phyloP scores from a whole-genome alignment of 2,888 invertebrate genomes.

The Mesorhabditis sp. region DNA sequence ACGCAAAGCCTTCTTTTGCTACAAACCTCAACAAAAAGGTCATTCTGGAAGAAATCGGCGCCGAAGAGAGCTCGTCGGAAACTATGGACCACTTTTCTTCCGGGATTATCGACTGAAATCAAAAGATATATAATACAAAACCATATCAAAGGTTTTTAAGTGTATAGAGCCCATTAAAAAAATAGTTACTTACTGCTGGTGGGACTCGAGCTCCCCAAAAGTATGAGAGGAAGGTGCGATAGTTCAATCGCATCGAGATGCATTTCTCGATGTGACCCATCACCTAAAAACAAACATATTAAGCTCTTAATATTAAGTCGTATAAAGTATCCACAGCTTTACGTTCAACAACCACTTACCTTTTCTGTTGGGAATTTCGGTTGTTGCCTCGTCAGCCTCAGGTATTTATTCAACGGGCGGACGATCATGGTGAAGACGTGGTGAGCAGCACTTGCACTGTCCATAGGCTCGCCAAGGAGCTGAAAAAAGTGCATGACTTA shows the following conservation, averaged over 20 bases:
- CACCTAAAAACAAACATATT: conserved; percentile 65
- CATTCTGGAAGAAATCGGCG: conserved; percentile 77
- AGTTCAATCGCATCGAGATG: conserved; percentile 86
- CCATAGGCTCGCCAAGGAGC: conserved; percentile 73
- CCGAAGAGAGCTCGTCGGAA: conserved; percentile 66
- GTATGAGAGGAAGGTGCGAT: conserved; percentile 88
- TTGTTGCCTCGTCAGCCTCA: conserved; percentile 88
- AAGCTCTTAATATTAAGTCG: not conserved
- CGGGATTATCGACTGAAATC: conserved; percentile 22
- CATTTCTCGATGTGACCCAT: conserved; percentile 84
- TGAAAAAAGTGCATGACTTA: conserved; percentile 8
- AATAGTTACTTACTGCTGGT: conserved; percentile 12
- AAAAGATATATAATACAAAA: conserved; percentile 1
- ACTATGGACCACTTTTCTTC: conserved; percentile 78
- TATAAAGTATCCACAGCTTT: not conserved
- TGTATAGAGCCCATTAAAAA: not conserved
- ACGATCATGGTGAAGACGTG: conserved; percentile 96
- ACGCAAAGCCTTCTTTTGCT: not conserved
- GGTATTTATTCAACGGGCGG: conserved; percentile 88
- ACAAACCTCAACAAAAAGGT: conserved; percentile 77
- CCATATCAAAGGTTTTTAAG: not conserved
- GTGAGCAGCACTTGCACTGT: conserved; percentile 91
- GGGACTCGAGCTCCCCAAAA: conserved; percentile 68
- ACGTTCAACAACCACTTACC: conserved; percentile 16
- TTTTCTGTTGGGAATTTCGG: conserved; percentile 86